A percentile compares a stretch with the other conserved stretches of the same genome.
Evolutionary conservation across 1,140 invertebrate genomes (phyloP).

Genomic region (Charaxes varanes): DNA sequence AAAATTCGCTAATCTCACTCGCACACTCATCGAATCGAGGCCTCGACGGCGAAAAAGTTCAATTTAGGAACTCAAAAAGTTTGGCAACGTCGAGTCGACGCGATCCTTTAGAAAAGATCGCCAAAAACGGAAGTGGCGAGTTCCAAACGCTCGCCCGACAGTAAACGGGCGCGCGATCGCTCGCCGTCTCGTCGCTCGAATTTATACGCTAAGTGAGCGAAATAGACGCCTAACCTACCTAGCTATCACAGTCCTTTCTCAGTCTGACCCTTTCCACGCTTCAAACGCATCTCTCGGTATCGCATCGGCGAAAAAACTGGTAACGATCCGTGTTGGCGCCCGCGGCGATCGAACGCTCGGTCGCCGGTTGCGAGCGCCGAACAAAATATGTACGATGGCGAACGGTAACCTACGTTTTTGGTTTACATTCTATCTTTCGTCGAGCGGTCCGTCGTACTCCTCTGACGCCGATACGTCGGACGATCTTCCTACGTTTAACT

Average conservation of each 20-base stretch:
- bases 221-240: slow-evolving; percentile 65
- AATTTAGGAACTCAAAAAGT: slow-evolving; percentile 55
- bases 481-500: slow-evolving; percentile 33
- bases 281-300: slow-evolving; percentile 68
- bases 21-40: slow-evolving; percentile 50
- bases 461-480: no score
- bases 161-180: slow-evolving; percentile 42
- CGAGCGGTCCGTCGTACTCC: no score
- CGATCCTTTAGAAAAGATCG: slow-evolving; percentile 26
- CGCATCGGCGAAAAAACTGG: slow-evolving; percentile 65
- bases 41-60: no score
- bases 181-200: slow-evolving; percentile 43
- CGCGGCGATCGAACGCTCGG: no score
- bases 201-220: slow-evolving; percentile 69
- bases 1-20: slow-evolving; percentile 67
- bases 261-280: slow-evolving; percentile 68
- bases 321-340: slow-evolving; percentile 73
- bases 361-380: no score
- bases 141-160: slow-evolving; percentile 46
- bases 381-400: slow-evolving; percentile 59
- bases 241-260: slow-evolving; percentile 73
- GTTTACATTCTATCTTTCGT: slow-evolving; percentile 51
- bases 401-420: slow-evolving; percentile 72
- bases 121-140: slow-evolving; percentile 28
- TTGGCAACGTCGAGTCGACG: slow-evolving; percentile 38